phyloP scores from a whole-genome alignment of 2,888 invertebrate species.

The Conistra vaccinii region DNA sequence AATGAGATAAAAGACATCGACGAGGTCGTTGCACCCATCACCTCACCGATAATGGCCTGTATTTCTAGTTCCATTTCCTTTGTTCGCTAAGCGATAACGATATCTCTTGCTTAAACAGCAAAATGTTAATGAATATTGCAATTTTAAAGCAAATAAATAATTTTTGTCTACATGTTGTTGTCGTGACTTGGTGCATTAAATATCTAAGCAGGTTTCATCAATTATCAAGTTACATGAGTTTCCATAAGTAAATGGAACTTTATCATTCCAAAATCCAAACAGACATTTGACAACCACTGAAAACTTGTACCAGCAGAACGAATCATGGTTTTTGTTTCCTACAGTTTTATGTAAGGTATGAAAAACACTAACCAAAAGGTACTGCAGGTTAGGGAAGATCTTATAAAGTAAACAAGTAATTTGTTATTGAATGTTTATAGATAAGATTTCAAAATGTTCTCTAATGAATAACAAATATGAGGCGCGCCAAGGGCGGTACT shows the following conservation, averaged over 20 bases:
- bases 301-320: not conserved
- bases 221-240: constrained; percentile 24
- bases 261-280: not conserved
- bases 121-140: constrained; percentile 38
- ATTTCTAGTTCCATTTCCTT: constrained; percentile 78
- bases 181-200: constrained; percentile 20
- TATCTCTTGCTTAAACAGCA: constrained; percentile 56
- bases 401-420: constrained; percentile 58
- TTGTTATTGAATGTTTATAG: constrained; percentile 65
- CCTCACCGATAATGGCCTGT: constrained; percentile 75
- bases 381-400: constrained; percentile 31
- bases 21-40: constrained; percentile 75
- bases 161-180: not conserved
- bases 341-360: constrained; percentile 4
- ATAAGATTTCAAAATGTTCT: constrained; percentile 69
- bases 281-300: not conserved
- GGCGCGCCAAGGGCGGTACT: constrained; percentile 75
- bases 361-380: constrained; percentile 10
- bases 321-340: not conserved
- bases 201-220: constrained; percentile 26
- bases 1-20: constrained; percentile 49
- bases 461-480: constrained; percentile 70
- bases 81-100: constrained; percentile 71
- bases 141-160: constrained; percentile 48
- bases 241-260: constrained; percentile 17